phyloP scores from a whole-genome alignment of 53 echinoderm and acorn worm genomes.

The Mesocentrotus franciscanus region DNA sequence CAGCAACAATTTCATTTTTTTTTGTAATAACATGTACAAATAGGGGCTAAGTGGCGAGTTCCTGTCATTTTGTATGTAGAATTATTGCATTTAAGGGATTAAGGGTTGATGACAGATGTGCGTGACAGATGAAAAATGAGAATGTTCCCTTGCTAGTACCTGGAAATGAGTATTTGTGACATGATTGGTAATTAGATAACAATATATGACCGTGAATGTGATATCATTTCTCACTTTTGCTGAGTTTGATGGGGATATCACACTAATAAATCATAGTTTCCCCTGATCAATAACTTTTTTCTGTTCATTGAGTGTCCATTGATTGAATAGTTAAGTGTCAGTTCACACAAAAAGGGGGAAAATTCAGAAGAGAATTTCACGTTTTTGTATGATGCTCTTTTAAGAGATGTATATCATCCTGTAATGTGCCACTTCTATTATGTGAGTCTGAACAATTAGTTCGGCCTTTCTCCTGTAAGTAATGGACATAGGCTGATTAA shows the following conservation, averaged over 20 bases:
- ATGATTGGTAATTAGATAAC: slow-evolving; percentile 45
- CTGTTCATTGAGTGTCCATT: not conserved
- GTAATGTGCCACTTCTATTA: not conserved
- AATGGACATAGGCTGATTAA: not conserved
- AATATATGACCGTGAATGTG: not conserved
- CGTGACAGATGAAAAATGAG: slow-evolving; percentile 65
- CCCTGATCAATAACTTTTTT: not conserved
- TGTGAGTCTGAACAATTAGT: not conserved
- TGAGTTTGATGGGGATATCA: not conserved
- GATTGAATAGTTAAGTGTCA: not conserved
- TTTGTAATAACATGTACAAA: slow-evolving; percentile 28
- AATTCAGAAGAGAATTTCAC: not conserved
- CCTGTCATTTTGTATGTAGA: slow-evolving; percentile 61
- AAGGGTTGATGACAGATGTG: slow-evolving; percentile 55
- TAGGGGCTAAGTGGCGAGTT: slow-evolving; percentile 63
- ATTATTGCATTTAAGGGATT: slow-evolving; percentile 60
- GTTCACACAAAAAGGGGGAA: not conserved
- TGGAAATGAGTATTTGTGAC: slow-evolving; percentile 57
- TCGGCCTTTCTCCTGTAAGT: not conserved
- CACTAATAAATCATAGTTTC: not conserved
- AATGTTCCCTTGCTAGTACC: slow-evolving; percentile 58
- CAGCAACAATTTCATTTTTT: slow-evolving; percentile 55
- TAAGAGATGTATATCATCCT: not conserved
- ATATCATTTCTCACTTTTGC: not conserved
- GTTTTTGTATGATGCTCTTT: not conserved